Percentiles rank a stretch among this genome's conserved stretches.
Evolutionary conservation across 2,888 invertebrate species (phyloP).

Genomic region (Stramonita haemastoma): DNA sequence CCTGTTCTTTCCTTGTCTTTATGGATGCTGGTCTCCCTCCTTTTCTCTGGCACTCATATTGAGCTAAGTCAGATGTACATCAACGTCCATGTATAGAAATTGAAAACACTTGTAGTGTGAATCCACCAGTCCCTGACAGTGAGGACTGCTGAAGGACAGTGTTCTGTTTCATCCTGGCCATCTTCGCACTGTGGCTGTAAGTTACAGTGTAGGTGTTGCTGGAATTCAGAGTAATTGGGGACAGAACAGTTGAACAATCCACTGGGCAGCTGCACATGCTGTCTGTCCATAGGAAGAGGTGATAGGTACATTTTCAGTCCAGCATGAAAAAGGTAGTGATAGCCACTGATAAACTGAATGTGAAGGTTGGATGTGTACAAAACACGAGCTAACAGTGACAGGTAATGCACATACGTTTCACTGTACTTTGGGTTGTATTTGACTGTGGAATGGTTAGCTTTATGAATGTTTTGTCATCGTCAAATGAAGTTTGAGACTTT

Average conservation of each 20-base stretch:
- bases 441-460: too few species aligned
- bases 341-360: neutral
- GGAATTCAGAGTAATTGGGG: neutral
- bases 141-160: conserved; percentile 23
- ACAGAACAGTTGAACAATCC: conserved; percentile 29
- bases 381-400: neutral
- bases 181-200: conserved; percentile 23
- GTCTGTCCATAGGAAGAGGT: neutral
- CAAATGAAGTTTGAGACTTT: neutral
- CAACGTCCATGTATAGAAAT: neutral
- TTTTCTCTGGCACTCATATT: neutral
- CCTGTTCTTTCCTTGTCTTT: neutral
- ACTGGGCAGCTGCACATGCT: neutral
- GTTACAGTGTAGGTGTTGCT: conserved; percentile 31
- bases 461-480: too few species aligned
- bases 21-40: neutral
- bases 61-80: neutral
- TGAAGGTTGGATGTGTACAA: neutral
- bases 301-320: neutral
- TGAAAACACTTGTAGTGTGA: neutral
- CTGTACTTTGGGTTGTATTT: neutral
- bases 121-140: neutral
- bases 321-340: neutral
- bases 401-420: neutral
- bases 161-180: conserved; percentile 30